These are phyloP conservation scores for Adelognathus sp. DNA, from an alignment of 2,888 invertebrate genomes.

Conservation along the genomic window DNA sequence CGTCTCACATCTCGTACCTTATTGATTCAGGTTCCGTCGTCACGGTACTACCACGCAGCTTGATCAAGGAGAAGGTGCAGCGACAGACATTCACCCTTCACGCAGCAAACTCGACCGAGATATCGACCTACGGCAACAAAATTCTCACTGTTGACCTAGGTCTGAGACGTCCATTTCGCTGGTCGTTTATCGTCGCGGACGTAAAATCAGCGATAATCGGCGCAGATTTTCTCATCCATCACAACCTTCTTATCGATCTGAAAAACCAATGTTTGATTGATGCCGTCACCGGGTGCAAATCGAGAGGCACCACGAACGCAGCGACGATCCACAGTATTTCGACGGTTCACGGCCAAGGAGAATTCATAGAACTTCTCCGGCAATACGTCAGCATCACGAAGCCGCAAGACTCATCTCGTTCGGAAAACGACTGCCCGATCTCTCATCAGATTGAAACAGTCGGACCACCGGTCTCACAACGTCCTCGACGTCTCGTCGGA, in stretches of 20 bases:
- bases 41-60: constrained; percentile 16
- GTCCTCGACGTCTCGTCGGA: constrained; percentile 71
- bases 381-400: constrained; percentile 8
- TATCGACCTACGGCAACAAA: constrained; percentile 43
- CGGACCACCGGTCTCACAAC: constrained; percentile 71
- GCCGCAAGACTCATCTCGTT: not conserved
- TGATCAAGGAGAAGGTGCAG: not conserved
- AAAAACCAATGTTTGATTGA: constrained; percentile 39
- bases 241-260: constrained; percentile 45
- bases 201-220: constrained; percentile 51
- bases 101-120: constrained; percentile 50
- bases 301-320: not conserved
- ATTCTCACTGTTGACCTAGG: constrained; percentile 40
- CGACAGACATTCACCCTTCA: constrained; percentile 19
- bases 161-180: constrained; percentile 41
- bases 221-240: constrained; percentile 48
- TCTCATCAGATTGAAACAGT: constrained; percentile 71
- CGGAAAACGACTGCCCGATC: constrained; percentile 18
- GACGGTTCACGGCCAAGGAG: not conserved
- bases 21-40: constrained; percentile 48
- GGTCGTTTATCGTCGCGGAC: constrained; percentile 53
- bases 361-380: not conserved
- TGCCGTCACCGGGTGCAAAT: not conserved
- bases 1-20: constrained; percentile 17
- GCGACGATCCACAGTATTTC: constrained; percentile 7